A percentile compares a stretch with the other conserved stretches of the same genome.
phyloP scores from a whole-genome alignment of 1,140 invertebrate species.

The Drosophila nebulosa region DNA sequence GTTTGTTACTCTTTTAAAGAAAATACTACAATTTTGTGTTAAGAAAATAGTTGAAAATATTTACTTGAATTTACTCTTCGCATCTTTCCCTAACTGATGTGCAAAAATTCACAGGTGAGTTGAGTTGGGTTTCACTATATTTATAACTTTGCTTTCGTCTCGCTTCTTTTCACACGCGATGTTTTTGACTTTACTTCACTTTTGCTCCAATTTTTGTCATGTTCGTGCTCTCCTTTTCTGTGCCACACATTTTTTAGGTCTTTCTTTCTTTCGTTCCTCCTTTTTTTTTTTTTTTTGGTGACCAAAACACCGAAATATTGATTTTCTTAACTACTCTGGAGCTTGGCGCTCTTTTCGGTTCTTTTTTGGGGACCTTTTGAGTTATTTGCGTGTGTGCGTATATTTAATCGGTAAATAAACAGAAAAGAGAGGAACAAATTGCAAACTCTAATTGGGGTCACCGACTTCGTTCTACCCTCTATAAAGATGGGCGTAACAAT shows the following conservation, averaged over 20 bases:
- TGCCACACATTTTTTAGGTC: conserved; percentile 44
- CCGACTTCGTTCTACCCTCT: neutral
- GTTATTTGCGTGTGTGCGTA: conserved; percentile 3
- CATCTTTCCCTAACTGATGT: neutral
- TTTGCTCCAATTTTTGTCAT: conserved; percentile 35
- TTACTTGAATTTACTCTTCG: neutral
- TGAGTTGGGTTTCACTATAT: conserved; percentile 2
- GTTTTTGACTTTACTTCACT: neutral
- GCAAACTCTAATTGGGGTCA: neutral
- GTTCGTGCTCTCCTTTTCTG: conserved; percentile 20
- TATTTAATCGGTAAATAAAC: conserved; percentile 35
- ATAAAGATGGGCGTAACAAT: no score
- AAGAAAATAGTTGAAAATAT: neutral
- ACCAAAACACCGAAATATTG: conserved; percentile 62
- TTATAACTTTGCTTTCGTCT: neutral
- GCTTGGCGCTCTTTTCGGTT: conserved; percentile 63
- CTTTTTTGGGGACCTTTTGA: neutral
- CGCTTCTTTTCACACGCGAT: conserved; percentile 18
- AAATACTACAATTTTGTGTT: neutral
- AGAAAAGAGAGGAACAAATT: neutral
- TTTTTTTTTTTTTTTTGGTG: conserved; percentile 33
- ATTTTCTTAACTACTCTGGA: conserved; percentile 46
- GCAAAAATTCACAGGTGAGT: conserved; percentile 7
- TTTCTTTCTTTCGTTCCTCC: conserved; percentile 28
- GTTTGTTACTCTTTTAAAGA: neutral